Base-by-base conservation (phyloP, 2,113 vertebrate species). In the Bubo bubo region DNA sequence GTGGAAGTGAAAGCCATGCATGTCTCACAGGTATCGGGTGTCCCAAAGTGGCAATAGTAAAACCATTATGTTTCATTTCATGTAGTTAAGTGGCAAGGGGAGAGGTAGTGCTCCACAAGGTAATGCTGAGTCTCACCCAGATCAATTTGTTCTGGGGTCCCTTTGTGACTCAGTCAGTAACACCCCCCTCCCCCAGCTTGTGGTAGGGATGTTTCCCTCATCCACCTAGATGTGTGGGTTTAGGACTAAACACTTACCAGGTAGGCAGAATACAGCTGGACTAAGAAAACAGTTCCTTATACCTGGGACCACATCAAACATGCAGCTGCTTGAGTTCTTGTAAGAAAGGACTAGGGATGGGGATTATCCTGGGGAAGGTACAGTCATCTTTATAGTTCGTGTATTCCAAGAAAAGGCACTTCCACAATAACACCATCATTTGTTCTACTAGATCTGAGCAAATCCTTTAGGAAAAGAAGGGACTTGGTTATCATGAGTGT, bases 71-170 rank as follows among this genome's bases (percentile, higher is more conserved):
- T 50, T 37, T 41, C 24, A 10, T 59, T 41, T 8, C 27, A 35
- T 1, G 2, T 5, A 20, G 27, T 1, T 73, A 67, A 17, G 27
- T 19, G 2, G 27, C 6, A 30, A 21, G 58, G 52, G 18, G 8
- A 6, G 8, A 34, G 32, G 47, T 7, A 23, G 47, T 14, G 22
- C 12, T 15, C 10, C 13, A 18, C 6, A 7, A 28, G 15, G 3
- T 7, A 10, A 11, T 2, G 12, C 6, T 1, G 2, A 0, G 6
- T 34, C 10, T 53, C 13, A 28, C 37, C 30, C 37, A 12, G 28
- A 10, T 35, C 28, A 52, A 2, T 34, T 70, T 52, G 30, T 4
- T 81, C 47, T 52, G 26, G 5, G 15, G 23, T 13, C 22, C 15
- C 37, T 41, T 70, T 45, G 1, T 6, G 55, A 28, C 34, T 50